Conservation (phyloP, 2,888 invertebrate genomes). For the Drosophila greeni region DNA sequence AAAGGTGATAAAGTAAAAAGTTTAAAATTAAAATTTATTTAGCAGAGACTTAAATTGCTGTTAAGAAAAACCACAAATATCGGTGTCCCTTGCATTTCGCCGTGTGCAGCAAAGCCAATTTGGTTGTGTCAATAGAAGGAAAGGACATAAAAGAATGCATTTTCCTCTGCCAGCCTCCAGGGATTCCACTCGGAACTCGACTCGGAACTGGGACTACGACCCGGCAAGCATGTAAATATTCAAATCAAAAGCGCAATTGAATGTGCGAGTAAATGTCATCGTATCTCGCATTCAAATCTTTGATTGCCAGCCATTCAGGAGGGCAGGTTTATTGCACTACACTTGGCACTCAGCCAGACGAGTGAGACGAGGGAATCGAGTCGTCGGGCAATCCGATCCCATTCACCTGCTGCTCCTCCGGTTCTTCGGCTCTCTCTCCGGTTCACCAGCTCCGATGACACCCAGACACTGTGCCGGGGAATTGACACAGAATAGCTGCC, state of each 20-base stretch:
- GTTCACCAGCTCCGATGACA: slow-evolving; percentile 55
- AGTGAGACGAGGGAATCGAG: slow-evolving; percentile 3
- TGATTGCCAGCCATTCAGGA: slow-evolving; percentile 72
- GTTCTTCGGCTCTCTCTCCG: slow-evolving; percentile 11
- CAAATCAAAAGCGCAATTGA: slow-evolving; percentile 74
- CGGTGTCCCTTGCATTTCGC: not conserved
- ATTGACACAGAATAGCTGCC: slow-evolving; percentile 72
- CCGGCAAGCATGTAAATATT: slow-evolving; percentile 69
- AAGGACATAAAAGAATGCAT: slow-evolving; percentile 38
- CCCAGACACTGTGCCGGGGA: slow-evolving; percentile 69
- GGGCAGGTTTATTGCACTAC: slow-evolving; percentile 71
- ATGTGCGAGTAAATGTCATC: slow-evolving; percentile 74
- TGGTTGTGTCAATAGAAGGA: slow-evolving; percentile 62
- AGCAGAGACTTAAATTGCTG: no score
- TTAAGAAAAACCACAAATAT: not conserved
- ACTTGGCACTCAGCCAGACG: slow-evolving; percentile 69
- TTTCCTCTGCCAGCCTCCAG: slow-evolving; percentile 8
- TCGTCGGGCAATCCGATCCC: slow-evolving; percentile 25
- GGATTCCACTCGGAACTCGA: slow-evolving; percentile 18
- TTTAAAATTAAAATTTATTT: no score
- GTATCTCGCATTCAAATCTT: slow-evolving; percentile 73
- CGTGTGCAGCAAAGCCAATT: slow-evolving; percentile 60
- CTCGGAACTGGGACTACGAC: slow-evolving; percentile 34
- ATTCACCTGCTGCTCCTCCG: slow-evolving; percentile 54
- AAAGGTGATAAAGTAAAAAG: no score